These are phyloP conservation scores for Hemistola chrysoprasaria DNA, from an alignment of 2,888 invertebrate species.

Conservation along the genomic window DNA sequence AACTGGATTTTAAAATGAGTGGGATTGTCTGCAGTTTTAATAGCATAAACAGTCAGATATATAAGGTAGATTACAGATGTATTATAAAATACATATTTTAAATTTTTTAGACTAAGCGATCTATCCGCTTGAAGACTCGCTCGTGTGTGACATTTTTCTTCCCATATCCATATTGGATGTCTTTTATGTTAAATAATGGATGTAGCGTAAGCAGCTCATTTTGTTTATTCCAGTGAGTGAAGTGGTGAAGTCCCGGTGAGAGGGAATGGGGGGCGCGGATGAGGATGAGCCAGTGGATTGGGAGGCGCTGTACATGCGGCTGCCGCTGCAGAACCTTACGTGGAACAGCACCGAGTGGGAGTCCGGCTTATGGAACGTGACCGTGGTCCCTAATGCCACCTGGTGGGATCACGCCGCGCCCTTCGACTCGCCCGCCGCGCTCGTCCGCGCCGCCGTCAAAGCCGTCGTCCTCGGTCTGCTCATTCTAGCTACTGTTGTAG, in stretches of 20 bases:
- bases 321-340: constrained; percentile 58
- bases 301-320: constrained; percentile 67
- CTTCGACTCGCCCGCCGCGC: constrained; percentile 75
- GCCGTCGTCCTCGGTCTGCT: constrained; percentile 82
- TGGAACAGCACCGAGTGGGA: constrained; percentile 65
- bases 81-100: no score
- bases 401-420: constrained; percentile 71
- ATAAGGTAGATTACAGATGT: no score
- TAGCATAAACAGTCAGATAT: no score
- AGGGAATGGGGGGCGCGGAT: constrained; percentile 77
- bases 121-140: no score
- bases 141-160: no score
- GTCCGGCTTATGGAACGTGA: constrained; percentile 58
- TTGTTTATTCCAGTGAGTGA: constrained; percentile 45
- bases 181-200: no score
- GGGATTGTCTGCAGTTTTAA: no score
- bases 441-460: constrained; percentile 84
- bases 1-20: no score
- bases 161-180: no score
- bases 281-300: constrained; percentile 67
- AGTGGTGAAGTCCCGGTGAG: constrained; percentile 67
- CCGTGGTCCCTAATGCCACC: constrained; percentile 58
- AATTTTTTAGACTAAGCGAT: no score
- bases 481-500: constrained; percentile 84
- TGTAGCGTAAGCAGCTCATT: no score